These are phyloP conservation scores for Suncus etruscus DNA, from an alignment of 2,113 vertebrate species.

Conservation along the genomic window DNA sequence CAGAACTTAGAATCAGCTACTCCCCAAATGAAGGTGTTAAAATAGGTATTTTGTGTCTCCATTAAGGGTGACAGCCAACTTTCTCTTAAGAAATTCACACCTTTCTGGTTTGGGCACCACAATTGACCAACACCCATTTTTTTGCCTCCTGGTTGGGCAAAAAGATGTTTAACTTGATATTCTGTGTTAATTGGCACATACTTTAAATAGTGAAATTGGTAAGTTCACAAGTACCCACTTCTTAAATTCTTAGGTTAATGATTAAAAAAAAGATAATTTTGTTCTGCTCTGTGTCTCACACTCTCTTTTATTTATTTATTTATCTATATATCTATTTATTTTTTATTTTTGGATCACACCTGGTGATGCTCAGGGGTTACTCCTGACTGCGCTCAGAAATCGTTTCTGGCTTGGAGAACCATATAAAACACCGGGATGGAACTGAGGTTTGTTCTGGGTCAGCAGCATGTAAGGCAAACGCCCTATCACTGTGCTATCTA, in stretches of 20 bases:
- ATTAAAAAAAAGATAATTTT: neutral
- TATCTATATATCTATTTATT: too few species aligned
- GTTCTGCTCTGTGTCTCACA: neutral
- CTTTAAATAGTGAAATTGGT: neutral
- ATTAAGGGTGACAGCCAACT: neutral
- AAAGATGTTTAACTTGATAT: conserved; percentile 58
- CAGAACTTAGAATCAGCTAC: neutral
- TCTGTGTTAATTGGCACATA: conserved; percentile 64
- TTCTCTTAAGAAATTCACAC: conserved; percentile 62
- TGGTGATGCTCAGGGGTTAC: too few species aligned
- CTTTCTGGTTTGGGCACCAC: conserved; percentile 35
- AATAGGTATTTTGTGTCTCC: neutral
- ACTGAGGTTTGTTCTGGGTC: too few species aligned
- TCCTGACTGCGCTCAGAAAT: too few species aligned
- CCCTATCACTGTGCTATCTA: too few species aligned
- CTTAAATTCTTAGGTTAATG: conserved; percentile 12
- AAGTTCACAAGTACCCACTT: neutral
- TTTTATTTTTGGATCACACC: too few species aligned
- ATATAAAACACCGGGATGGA: too few species aligned
- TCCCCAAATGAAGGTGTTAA: neutral
- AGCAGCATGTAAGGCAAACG: too few species aligned
- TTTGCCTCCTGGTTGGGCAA: conserved; percentile 50
- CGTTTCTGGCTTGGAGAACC: too few species aligned
- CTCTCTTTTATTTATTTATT: too few species aligned
- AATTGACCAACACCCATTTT: neutral